Percentiles rank a stretch among this genome's conserved stretches.
Conservation (phyloP, 1,140 invertebrate species). For the Drosophila auraria region DNA sequence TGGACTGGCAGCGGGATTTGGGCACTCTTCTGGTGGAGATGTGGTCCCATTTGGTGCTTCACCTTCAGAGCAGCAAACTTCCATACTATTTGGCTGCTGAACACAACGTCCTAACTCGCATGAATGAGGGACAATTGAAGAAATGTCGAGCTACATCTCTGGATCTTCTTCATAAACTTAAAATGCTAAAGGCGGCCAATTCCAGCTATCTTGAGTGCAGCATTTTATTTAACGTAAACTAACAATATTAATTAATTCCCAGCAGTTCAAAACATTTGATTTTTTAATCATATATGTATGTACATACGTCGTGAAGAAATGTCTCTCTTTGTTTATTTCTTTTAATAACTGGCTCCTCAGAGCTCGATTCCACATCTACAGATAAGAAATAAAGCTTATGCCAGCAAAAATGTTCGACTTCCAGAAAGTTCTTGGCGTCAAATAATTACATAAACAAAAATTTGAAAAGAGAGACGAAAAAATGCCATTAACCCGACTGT, state of each 20-base stretch:
- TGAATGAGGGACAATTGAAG: not conserved
- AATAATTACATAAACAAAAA: conserved; percentile 4
- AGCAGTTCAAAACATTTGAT: not conserved
- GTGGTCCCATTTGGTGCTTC: conserved; percentile 30
- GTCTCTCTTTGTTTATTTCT: not conserved
- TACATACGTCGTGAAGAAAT: not conserved
- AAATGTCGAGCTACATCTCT: conserved; percentile 5
- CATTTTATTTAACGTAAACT: not conserved
- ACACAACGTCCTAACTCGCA: conserved; percentile 38
- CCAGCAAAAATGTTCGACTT: not conserved
- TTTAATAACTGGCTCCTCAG: not conserved
- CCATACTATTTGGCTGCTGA: conserved; percentile 30
- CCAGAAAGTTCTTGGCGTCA: not conserved
- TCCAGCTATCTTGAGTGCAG: not conserved
- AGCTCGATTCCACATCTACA: not conserved
- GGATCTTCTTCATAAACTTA: not conserved
- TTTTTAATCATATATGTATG: not conserved
- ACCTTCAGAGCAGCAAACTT: conserved; percentile 2
- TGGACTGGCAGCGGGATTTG: conserved; percentile 28
- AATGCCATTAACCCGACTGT: not conserved
- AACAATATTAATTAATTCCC: not conserved
- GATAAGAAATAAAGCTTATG: conserved; percentile 2
- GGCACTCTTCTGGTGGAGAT: conserved; percentile 20
- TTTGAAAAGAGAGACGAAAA: not conserved
- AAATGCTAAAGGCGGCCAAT: not conserved